Evolutionary conservation across 2,113 vertebrate species (phyloP), one percentile per base, ranked within the genome.

Genomic region (Euleptes europaea): DNA sequence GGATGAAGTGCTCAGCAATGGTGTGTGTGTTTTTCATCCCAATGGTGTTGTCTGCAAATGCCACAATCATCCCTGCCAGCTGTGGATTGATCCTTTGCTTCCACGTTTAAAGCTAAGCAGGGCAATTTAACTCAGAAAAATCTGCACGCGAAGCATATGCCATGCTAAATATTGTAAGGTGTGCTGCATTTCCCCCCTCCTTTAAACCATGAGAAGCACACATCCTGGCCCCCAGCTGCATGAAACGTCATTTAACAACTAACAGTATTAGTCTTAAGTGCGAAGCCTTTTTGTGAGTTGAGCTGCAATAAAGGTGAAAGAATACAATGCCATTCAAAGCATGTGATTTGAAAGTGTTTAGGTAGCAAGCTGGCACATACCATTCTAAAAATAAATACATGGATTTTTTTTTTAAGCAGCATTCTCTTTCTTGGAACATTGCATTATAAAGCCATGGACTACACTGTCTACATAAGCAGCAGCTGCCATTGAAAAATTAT

Each of bases 121-220:
- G 42, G 44, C 88, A 78, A 88, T 92, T 93, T 89, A 38, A 33
- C 65, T 82, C 2, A 17, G 35, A 84, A 88, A 44, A 84, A 81
- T 38, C 86, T 93, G 70, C 84, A 83, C n/a, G 79, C 23, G 44
- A 77, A 91, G 74, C 89, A 92, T 91, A 92, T 86, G 89, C 28
- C 89, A 35, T 87, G 89, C 63, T 92, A 89, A 91, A 88, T 49
- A 84, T 79, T 93, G 76, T 74, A 51, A 21, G 79, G 44, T 35
- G 49, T 11, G 47, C 81, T 91, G 86, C 13, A 71, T 90, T 92
- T 66, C 51, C 12, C 60, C 60, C 26, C 19, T 31, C 15, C 5
- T 63, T 42, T 19, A 40, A 73, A 86, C 91, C 85, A 88, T 88
- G 90, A 80, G 88, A 83, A 87, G 60, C 80, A 42, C 72, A 79